These are phyloP conservation scores for Fabriciana adippe DNA, from an alignment of 2,888 invertebrate genomes.

Conservation along the genomic window DNA sequence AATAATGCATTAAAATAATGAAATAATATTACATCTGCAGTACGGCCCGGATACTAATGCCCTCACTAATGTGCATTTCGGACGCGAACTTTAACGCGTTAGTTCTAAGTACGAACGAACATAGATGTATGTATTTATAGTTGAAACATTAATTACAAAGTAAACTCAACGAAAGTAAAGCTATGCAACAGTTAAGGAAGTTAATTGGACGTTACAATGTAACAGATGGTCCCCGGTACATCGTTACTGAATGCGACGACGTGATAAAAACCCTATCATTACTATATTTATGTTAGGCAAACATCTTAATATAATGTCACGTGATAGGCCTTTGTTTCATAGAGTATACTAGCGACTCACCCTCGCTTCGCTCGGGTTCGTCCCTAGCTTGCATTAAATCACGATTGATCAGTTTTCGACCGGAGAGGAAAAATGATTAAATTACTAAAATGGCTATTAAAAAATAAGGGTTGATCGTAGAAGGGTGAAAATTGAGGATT, in stretches of 20 bases:
- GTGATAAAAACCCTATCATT: conserved; percentile 50
- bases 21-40: conserved; percentile 6
- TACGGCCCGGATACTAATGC: conserved; percentile 9
- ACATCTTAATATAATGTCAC: conserved; percentile 22
- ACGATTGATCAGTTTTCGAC: too few species aligned
- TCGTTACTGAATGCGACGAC: conserved; percentile 48
- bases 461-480: too few species aligned
- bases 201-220: conserved; percentile 56
- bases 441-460: too few species aligned
- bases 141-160: conserved; percentile 47
- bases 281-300: conserved; percentile 27
- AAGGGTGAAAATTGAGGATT: too few species aligned
- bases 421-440: too few species aligned
- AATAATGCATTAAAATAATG: neutral
- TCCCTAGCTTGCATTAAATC: too few species aligned
- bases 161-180: conserved; percentile 50
- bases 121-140: conserved; percentile 17
- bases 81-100: conserved; percentile 16
- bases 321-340: neutral
- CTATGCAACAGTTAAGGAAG: conserved; percentile 50
- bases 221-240: conserved; percentile 57
- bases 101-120: neutral
- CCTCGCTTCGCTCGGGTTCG: too few species aligned
- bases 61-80: conserved; percentile 19
- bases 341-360: too few species aligned